phyloP scores from a whole-genome alignment of 2,113 vertebrate species.

The Anser brachyrhynchus region DNA sequence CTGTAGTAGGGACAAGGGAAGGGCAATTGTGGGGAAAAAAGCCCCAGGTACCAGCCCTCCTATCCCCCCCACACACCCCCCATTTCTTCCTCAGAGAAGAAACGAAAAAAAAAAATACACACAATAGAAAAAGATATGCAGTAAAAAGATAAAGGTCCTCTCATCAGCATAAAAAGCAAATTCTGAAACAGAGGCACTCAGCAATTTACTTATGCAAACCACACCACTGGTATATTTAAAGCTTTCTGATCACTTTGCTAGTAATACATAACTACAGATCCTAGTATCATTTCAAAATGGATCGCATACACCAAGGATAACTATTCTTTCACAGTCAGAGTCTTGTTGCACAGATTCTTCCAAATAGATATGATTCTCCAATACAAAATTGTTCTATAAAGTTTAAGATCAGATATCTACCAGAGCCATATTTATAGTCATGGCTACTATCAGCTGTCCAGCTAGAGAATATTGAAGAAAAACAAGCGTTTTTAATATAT shows the following conservation, averaged over 20 bases:
- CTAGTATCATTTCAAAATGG: constrained; percentile 42
- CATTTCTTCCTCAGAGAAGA: not conserved
- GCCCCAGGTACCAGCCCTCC: not conserved
- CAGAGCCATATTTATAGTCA: constrained; percentile 81
- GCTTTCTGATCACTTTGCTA: constrained; percentile 35
- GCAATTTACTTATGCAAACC: constrained; percentile 1
- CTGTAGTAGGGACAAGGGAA: not conserved
- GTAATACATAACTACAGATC: not conserved
- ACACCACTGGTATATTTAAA: constrained; percentile 10
- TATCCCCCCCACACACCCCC: not conserved
- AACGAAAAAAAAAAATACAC: not conserved
- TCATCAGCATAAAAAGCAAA: not conserved
- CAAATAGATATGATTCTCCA: constrained; percentile 59
- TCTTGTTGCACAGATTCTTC: constrained; percentile 60
- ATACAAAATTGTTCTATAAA: constrained; percentile 78
- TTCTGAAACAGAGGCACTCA: not conserved
- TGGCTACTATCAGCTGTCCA: constrained; percentile 87
- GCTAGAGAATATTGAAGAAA: constrained; percentile 80
- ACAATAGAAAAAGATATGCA: not conserved
- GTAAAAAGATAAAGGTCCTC: not conserved
- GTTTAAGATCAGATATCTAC: constrained; percentile 84
- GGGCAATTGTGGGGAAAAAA: not conserved
- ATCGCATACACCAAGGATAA: constrained; percentile 35
- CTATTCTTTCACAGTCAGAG: constrained; percentile 61
- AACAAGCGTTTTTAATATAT: constrained; percentile 82